Evolutionary conservation across 2,888 invertebrate species (phyloP), one percentile per base, ranked within the genome.

Genomic region (Plagiodera versicolora): DNA sequence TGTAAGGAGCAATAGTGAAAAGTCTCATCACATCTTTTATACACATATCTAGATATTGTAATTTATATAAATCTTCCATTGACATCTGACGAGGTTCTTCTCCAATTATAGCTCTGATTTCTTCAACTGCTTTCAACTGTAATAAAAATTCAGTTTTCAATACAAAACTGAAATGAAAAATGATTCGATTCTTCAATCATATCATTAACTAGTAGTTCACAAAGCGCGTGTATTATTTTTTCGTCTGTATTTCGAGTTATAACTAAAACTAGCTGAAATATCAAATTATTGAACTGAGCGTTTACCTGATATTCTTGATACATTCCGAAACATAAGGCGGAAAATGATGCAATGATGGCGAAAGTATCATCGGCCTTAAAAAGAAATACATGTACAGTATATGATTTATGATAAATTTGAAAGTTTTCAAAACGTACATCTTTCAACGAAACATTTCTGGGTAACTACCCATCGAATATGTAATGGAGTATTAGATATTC

Each of bases 231-330:
- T n/a, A n/a, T n/a, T n/a, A n/a, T n/a, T n/a, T n/a, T n/a, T n/a
- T n/a, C n/a, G n/a, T n/a, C n/a, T n/a, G n/a, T n/a, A n/a, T n/a
- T n/a, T n/a, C n/a, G n/a, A n/a, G n/a, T n/a, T n/a, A n/a, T n/a
- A n/a, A n/a, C n/a, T n/a, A n/a, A n/a, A n/a, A n/a, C n/a, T n/a
- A n/a, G n/a, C n/a, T n/a, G n/a, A n/a, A n/a, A n/a, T n/a, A n/a
- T n/a, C n/a, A n/a, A 24, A 24, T 5, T 24, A 24, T 39, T n/a
- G 4, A n/a, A n/a, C n/a, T n/a, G n/a, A 39, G 3, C n/a, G 39
- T 52, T 58, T 68, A 74, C 75, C 67, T 77, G 77, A 68, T 74
- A 70, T 60, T 74, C 71, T n/a, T 74, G 75, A 66, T 77, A 74
- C 75, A 77, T 75, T 52, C 76, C 77, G 16, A 77, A 72, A 32